Base-by-base conservation (phyloP, 2,113 vertebrate genomes). In the Gopherus flavomarginatus region DNA sequence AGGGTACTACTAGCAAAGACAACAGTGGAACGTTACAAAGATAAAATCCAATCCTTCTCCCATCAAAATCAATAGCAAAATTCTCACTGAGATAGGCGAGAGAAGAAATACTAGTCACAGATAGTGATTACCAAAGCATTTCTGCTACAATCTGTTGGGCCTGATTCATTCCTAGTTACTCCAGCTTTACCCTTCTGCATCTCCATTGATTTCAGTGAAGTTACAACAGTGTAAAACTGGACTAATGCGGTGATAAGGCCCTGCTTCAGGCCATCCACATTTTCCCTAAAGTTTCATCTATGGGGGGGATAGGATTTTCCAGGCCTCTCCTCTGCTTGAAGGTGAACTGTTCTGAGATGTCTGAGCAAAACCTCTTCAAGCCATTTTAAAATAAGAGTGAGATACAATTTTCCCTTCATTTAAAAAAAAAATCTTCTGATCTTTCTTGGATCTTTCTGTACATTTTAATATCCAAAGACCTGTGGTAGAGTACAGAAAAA, bases 161-260 rank as follows among this genome's bases (percentile, higher is more conserved):
- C 5, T 1, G 11, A 26, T 7, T n/a, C 72, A 8, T 27, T 16
- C 17, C 69, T 6, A 16, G 59, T 83, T 85, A 50, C 1, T 4
- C 49, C 89, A 75, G 54, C 0, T 3, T 26, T 85, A 5, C 13
- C 5, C 0, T 0, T 54, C 26, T 65, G 1, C 54, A 35, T 0
- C 11, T 2, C n/a, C 79, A 54, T 16, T 29, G 27, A 21, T 56
- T 17, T 31, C 35, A 1, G 77, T 35, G 42, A 2, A 53, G 27
- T 54, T 75, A 13, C 80, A 56, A 7, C 88, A 52, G 19, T 62
- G 8, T 12, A 50, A 35, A 53, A 57, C 69, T n/a, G 42, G 7
- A 10, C 59, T 44, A 29, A 29, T 4, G 21, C 31, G 12, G 22
- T 21, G 13, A 38, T 50, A 87, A 81, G 8, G 50, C 22, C 44